These are phyloP conservation scores for Forficula auricularia DNA, from an alignment of 1,140 invertebrate genomes.

Conservation along the genomic window DNA sequence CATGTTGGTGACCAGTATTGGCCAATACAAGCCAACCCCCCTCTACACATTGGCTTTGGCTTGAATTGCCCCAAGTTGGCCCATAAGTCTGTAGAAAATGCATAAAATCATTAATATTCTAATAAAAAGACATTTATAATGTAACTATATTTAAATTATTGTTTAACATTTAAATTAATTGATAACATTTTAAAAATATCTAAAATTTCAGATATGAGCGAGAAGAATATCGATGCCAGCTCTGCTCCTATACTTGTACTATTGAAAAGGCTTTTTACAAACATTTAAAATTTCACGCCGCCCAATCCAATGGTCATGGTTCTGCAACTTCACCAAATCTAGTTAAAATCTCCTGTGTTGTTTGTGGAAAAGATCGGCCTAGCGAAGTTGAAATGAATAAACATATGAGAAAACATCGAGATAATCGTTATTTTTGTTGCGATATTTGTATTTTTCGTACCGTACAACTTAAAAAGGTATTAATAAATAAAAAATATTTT, in stretches of 20 bases:
- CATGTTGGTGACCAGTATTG: too few relatives aligned
- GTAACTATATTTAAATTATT: too few relatives aligned
- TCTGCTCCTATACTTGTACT: constrained; percentile 36
- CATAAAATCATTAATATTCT: too few relatives aligned
- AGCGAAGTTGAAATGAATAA: constrained; percentile 31
- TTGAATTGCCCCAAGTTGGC: too few relatives aligned
- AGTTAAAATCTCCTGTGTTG: constrained; percentile 31
- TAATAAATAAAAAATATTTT: too few relatives aligned
- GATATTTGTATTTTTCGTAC: constrained; percentile 37
- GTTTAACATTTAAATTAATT: too few relatives aligned
- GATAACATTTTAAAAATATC: too few relatives aligned
- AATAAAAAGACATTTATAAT: too few relatives aligned
- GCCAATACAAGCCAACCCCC: too few relatives aligned
- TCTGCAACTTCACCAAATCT: constrained; percentile 20
- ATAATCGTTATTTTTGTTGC: constrained; percentile 35
- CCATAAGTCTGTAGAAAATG: too few relatives aligned
- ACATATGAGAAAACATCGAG: constrained; percentile 36
- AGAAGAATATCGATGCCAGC: constrained; percentile 34
- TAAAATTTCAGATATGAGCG: constrained; percentile 32
- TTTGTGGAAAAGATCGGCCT: constrained; percentile 36
- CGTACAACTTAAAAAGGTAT: constrained; percentile 36
- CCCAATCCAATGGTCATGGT: constrained; percentile 13
- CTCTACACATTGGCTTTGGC: too few relatives aligned
- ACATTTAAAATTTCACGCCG: constrained; percentile 29
- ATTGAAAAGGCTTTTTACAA: constrained; percentile 36